These are phyloP conservation scores for Drosophila paranaensis DNA, from an alignment of 2,888 invertebrate genomes.

Conservation along the genomic window DNA sequence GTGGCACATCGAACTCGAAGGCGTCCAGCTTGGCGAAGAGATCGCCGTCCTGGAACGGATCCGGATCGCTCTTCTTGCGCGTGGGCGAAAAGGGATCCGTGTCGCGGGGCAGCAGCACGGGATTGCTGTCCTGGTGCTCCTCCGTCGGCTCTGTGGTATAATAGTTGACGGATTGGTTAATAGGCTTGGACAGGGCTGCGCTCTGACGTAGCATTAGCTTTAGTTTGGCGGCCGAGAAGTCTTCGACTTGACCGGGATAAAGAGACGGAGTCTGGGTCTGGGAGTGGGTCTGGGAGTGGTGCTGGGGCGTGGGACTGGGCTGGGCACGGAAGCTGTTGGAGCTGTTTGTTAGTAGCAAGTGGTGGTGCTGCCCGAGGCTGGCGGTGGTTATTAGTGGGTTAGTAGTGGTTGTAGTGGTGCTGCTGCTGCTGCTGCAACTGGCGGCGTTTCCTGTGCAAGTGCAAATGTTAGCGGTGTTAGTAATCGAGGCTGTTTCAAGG, in stretches of 20 bases:
- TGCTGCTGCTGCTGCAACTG: constrained; percentile 44
- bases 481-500: constrained; percentile 25
- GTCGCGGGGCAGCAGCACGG: constrained; percentile 84
- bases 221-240: constrained; percentile 66
- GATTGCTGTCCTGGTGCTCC: constrained; percentile 73
- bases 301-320: constrained; percentile 41
- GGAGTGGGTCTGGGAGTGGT: constrained; percentile 20
- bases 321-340: constrained; percentile 30
- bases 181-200: constrained; percentile 51
- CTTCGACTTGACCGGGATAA: constrained; percentile 45
- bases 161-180: constrained; percentile 78
- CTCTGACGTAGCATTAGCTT: constrained; percentile 67
- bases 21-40: constrained; percentile 84
- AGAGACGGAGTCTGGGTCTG: constrained; percentile 23
- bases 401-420: constrained; percentile 41
- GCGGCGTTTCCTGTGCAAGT: constrained; percentile 72
- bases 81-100: constrained; percentile 85
- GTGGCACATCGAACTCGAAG: constrained; percentile 83
- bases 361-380: constrained; percentile 48
- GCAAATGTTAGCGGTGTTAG: constrained; percentile 73
- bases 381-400: constrained; percentile 69
- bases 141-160: constrained; percentile 75
- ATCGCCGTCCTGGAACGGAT: constrained; percentile 89
- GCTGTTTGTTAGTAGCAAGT: constrained; percentile 45
- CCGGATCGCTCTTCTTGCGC: constrained; percentile 87